Conservation (phyloP, 2,888 invertebrate species). For the Lamproptera curius region DNA sequence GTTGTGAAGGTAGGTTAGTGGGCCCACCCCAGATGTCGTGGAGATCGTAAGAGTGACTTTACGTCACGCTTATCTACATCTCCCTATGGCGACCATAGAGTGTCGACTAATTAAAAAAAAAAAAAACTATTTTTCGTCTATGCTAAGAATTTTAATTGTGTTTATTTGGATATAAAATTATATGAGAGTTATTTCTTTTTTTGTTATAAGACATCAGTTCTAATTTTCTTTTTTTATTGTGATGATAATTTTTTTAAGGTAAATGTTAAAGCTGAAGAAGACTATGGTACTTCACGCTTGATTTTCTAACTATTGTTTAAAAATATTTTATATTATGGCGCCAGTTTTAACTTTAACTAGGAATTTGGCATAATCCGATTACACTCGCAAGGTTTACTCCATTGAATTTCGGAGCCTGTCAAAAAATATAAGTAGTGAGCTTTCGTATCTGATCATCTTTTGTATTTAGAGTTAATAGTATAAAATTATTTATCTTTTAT, state of each 20-base stretch:
- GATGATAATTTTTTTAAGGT: no score
- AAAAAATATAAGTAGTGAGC: neutral
- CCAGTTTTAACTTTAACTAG: neutral
- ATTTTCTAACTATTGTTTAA: no score
- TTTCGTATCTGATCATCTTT: neutral
- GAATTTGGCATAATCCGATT: neutral
- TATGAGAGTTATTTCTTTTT: no score
- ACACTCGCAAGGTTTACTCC: neutral
- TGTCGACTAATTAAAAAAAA: neutral
- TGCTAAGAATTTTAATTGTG: no score
- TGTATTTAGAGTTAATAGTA: neutral
- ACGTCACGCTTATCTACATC: conserved; percentile 23
- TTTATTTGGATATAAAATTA: no score
- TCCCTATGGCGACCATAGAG: conserved; percentile 12
- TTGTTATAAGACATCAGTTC: no score
- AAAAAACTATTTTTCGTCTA: neutral
- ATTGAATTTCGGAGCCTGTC: neutral
- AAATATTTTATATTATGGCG: neutral
- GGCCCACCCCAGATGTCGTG: conserved; percentile 22
- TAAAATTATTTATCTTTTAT: no score
- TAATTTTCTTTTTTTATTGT: no score
- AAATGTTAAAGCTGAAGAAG: no score
- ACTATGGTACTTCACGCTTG: no score
- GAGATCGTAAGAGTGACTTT: conserved; percentile 17
- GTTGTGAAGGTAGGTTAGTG: conserved; percentile 14